Percentiles rank a stretch among this genome's conserved stretches.
Conservation (phyloP, 1,140 invertebrate genomes). For the Trichogramma pretiosum region DNA sequence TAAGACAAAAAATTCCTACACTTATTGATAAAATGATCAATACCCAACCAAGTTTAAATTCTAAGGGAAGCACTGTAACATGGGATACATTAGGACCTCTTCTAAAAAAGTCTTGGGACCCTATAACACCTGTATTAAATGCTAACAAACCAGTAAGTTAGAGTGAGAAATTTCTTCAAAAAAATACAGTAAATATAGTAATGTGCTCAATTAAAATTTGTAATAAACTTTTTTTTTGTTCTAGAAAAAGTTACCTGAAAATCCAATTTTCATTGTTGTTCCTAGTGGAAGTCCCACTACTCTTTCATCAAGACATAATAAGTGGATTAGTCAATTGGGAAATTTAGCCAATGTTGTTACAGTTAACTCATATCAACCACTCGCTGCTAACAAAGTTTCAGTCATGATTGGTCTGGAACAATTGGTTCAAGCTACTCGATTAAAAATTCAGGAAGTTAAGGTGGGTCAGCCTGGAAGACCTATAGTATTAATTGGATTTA, state of each 20-base stretch:
- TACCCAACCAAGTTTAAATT: slow-evolving; percentile 41
- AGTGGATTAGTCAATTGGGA: slow-evolving; percentile 62
- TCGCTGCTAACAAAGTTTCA: slow-evolving; percentile 41
- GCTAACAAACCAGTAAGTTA: slow-evolving; percentile 53
- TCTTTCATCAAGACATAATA: slow-evolving; percentile 52
- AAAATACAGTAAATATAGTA: background rate
- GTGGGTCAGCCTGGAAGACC: slow-evolving; percentile 59
- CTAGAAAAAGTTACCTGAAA: slow-evolving; percentile 62
- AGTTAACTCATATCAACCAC: slow-evolving; percentile 48
- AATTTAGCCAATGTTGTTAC: slow-evolving; percentile 62
- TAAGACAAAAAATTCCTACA: slow-evolving; percentile 66
- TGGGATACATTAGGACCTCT: slow-evolving; percentile 56
- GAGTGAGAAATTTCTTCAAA: slow-evolving; percentile 7
- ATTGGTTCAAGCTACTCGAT: slow-evolving; percentile 57
- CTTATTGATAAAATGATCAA: slow-evolving; percentile 68
- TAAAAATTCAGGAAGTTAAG: slow-evolving; percentile 63
- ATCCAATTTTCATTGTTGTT: slow-evolving; percentile 61
- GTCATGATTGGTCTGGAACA: slow-evolving; percentile 58
- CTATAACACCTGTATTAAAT: slow-evolving; percentile 48
- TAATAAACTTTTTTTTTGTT: slow-evolving; percentile 22
- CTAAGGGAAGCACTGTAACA: slow-evolving; percentile 34
- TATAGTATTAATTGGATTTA: slow-evolving; percentile 70
- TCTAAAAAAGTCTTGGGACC: slow-evolving; percentile 72
- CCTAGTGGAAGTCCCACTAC: slow-evolving; percentile 46
- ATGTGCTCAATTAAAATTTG: slow-evolving; percentile 2